Conservation (phyloP, 2,113 vertebrate genomes). For the Brevimyrus niger region DNA sequence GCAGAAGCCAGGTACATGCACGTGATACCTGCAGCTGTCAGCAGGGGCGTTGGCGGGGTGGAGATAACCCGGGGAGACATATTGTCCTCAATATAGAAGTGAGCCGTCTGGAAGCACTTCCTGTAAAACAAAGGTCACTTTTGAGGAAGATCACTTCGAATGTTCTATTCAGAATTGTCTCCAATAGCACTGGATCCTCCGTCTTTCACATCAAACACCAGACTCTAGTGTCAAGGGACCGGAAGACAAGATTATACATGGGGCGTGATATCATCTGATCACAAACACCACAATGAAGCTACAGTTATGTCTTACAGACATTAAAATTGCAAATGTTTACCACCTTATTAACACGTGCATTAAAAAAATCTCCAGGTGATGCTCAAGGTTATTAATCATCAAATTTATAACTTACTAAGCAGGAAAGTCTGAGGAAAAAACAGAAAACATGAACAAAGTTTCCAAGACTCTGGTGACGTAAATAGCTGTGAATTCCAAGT, state of each 20-base stretch:
- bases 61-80: conserved; percentile 80
- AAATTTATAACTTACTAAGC: background rate
- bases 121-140: conserved; percentile 47
- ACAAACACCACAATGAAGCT: background rate
- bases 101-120: conserved; percentile 90
- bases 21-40: conserved; percentile 78
- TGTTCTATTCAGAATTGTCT: background rate
- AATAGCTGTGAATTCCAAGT: background rate
- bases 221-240: background rate
- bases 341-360: background rate
- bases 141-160: background rate
- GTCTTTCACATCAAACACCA: background rate
- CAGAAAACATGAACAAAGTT: background rate
- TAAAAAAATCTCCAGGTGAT: background rate
- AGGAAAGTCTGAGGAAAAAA: background rate
- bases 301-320: background rate
- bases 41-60: conserved; percentile 75
- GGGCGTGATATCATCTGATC: background rate
- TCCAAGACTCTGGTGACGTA: background rate
- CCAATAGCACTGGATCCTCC: background rate
- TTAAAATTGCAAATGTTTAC: background rate
- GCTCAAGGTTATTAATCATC: background rate
- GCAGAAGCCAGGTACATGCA: background rate
- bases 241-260: background rate
- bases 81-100: conserved; percentile 93